Evolutionary conservation across 2,113 vertebrate species (phyloP).

Genomic region (Synodontis membranacea): DNA sequence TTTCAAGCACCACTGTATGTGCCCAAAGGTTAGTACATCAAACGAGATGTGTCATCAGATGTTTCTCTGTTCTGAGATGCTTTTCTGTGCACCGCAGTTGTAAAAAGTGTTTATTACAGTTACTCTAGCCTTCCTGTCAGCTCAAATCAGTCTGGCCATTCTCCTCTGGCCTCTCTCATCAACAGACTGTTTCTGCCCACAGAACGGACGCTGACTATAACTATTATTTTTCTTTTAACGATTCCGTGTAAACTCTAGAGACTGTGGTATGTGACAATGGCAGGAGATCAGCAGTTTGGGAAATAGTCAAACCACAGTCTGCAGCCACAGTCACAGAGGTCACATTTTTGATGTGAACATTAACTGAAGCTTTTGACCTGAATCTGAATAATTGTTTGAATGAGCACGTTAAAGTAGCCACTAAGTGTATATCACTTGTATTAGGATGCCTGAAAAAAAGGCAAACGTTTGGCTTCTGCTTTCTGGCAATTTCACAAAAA

Average conservation of each 20-base stretch:
- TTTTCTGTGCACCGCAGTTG: not conserved
- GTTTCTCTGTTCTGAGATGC: not conserved
- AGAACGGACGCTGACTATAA: not conserved
- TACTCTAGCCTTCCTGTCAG: not conserved
- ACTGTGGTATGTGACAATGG: not conserved
- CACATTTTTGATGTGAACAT: not conserved
- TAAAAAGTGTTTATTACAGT: not conserved
- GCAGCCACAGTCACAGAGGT: not conserved
- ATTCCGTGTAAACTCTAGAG: not conserved
- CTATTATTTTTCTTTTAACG: not conserved
- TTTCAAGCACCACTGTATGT: too few species aligned
- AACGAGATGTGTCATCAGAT: not conserved
- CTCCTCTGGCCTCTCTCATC: not conserved
- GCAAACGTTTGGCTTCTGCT: not conserved
- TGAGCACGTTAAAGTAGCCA: not conserved
- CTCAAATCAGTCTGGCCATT: not conserved
- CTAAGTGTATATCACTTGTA: not conserved
- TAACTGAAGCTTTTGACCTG: not conserved
- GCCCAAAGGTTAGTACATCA: not conserved
- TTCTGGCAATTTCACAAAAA: not conserved
- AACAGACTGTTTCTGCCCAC: not conserved
- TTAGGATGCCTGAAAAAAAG: not conserved
- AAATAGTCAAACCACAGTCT: not conserved
- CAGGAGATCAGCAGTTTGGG: not conserved
- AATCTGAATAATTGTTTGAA: not conserved